Base-by-base conservation (phyloP, 2,888 invertebrate genomes). In the Plagiodera versicolora region DNA sequence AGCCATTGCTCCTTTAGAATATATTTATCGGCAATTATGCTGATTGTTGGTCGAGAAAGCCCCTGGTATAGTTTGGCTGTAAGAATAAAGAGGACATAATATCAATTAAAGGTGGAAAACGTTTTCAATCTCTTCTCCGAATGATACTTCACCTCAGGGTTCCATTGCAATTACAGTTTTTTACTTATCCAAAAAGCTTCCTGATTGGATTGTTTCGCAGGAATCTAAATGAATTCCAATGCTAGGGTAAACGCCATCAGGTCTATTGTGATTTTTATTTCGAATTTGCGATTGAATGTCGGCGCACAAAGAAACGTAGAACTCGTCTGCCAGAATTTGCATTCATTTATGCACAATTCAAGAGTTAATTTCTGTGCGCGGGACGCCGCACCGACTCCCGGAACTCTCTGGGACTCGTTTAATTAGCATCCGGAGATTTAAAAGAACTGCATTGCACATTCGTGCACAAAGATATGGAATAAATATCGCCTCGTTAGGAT, bases 261-360 rank as follows among this genome's bases (percentile, higher is more conserved):
- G 56, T 57, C 56, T 49, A 63, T 63, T 59, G 59, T 63, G 50
- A 60, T 57, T 61, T 60, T 62, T 63, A n/a, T 14, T 39, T 57
- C 51, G 51, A 62, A 61, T 64, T 64, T 17, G 57, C 64, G 51
- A 66, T 66, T 54, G 64, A 62, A 49, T 58, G 56, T 56, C 60
- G 60, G 45, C 56, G 58, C 60, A 56, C 62, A 62, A 56, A 57
- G 55, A 66, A 64, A 66, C 14, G 14, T 14, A 64, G 60, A 67
- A 61, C 63, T 65, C 61, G 63, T 58, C 58, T 59, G 63, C 60
- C 56, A 54, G 66, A 64, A 66, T 67, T 66, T 64, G 67, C 66
- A 66, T 64, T 67, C 67, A 67, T 67, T 67, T 64, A 67, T 67
- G 65, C 66, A 66, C 58, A 67, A 67, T 63, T 67, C 66, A 61